Percentiles rank a stretch among this genome's conserved stretches.
phyloP scores from a whole-genome alignment of 2,888 invertebrate species.

The Phasia obesa region DNA sequence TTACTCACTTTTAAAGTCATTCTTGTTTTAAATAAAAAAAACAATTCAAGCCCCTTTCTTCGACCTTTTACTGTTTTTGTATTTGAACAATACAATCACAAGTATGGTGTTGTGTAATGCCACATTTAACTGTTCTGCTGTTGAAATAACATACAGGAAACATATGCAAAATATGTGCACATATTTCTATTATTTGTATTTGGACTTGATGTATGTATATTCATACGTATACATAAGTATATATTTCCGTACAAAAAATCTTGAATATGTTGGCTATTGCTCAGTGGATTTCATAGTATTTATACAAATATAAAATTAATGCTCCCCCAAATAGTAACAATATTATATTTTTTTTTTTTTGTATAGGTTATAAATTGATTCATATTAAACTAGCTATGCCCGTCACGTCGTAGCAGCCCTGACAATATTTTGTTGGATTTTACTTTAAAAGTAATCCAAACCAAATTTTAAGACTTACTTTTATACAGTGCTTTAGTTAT shows the following conservation, averaged over 20 bases:
- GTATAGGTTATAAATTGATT: no score
- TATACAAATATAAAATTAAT: no score
- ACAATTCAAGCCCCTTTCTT: neutral
- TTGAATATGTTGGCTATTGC: neutral
- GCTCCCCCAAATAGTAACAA: no score
- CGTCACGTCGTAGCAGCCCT: no score
- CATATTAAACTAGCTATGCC: no score
- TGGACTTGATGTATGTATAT: neutral
- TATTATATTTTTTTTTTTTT: no score
- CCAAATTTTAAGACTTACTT: no score
- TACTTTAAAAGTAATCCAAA: no score
- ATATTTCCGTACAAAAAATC: neutral
- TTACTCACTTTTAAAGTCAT: neutral
- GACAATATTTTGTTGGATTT: no score
- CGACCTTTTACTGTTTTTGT: slow-evolving; percentile 13
- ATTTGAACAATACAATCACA: slow-evolving; percentile 47
- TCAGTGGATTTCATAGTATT: no score
- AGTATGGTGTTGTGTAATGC: slow-evolving; percentile 42
- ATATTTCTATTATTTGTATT: slow-evolving; percentile 34
- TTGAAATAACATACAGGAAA: slow-evolving; percentile 59
- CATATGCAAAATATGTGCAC: slow-evolving; percentile 66
- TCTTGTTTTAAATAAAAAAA: neutral
- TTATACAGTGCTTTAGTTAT: no score
- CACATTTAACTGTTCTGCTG: slow-evolving; percentile 41
- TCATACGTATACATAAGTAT: neutral